Percentiles rank a stretch among this genome's conserved stretches.
phyloP scores from a whole-genome alignment of 2,888 invertebrate species.

The Brachyopa scutellaris region DNA sequence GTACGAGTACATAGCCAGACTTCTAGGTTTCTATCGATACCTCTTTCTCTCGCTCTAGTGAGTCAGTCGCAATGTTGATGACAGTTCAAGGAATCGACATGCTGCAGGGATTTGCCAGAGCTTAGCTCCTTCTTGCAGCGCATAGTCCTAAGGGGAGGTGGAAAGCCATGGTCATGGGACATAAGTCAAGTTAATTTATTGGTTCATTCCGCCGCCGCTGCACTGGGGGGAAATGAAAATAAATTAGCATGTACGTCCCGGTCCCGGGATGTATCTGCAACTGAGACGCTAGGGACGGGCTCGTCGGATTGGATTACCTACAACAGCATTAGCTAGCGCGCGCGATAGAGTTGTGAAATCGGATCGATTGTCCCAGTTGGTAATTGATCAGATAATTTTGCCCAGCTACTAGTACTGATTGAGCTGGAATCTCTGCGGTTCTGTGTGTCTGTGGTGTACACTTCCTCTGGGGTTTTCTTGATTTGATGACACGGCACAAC shows the following conservation, averaged over 20 bases:
- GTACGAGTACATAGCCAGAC: too few relatives aligned
- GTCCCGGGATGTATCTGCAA: neutral
- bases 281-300: neutral
- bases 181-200: slow-evolving; percentile 73
- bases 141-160: slow-evolving; percentile 1
- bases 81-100: slow-evolving; percentile 72
- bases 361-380: slow-evolving; percentile 71
- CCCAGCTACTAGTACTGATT: slow-evolving; percentile 46
- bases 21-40: too few relatives aligned
- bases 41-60: neutral
- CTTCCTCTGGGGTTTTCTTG: slow-evolving; percentile 43
- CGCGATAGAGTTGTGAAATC: slow-evolving; percentile 71
- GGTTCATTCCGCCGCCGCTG: slow-evolving; percentile 70
- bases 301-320: slow-evolving; percentile 59
- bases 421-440: slow-evolving; percentile 23
- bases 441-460: neutral
- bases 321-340: slow-evolving; percentile 54
- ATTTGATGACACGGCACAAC: slow-evolving; percentile 67
- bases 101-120: slow-evolving; percentile 65
- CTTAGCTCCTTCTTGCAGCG: slow-evolving; percentile 34
- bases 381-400: slow-evolving; percentile 72
- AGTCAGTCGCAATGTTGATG: slow-evolving; percentile 53
- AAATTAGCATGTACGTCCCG: slow-evolving; percentile 72
- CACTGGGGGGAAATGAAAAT: slow-evolving; percentile 70
- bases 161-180: slow-evolving; percentile 65